Evolutionary conservation across 2,888 invertebrate species (phyloP).

Genomic region (Andrena minutula): DNA sequence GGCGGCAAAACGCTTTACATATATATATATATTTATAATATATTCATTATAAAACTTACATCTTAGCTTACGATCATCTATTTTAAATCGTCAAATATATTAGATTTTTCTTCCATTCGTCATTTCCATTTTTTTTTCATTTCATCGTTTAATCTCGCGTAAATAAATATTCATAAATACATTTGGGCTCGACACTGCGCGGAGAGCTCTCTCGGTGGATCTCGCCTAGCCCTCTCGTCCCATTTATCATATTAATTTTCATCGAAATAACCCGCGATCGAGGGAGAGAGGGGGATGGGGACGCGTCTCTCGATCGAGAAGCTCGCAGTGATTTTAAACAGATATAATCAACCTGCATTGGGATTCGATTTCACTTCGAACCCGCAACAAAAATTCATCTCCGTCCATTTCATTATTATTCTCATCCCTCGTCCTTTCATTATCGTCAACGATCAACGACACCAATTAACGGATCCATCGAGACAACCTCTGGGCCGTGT

Average conservation of each 20-base stretch:
- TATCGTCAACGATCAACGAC: conserved; percentile 20
- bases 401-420: background rate
- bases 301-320: conserved; percentile 8
- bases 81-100: conserved; percentile 79
- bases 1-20: conserved; percentile 67
- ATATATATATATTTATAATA: conserved; percentile 40
- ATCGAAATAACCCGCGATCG: background rate
- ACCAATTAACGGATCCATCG: conserved; percentile 51
- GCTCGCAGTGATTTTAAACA: background rate
- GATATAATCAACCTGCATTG: background rate
- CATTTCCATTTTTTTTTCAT: conserved; percentile 39
- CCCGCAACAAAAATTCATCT: background rate
- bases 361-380: background rate
- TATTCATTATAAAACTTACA: conserved; percentile 76
- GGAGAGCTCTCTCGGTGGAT: conserved; percentile 54
- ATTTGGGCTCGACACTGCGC: conserved; percentile 63
- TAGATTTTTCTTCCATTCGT: conserved; percentile 75
- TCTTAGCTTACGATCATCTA: conserved; percentile 71
- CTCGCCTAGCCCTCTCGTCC: background rate
- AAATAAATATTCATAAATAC: conserved; percentile 80
- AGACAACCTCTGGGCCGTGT: conserved; percentile 59
- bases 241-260: background rate
- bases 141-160: conserved; percentile 70
- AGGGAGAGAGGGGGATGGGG: background rate
- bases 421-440: background rate